A percentile compares a stretch with the other conserved stretches of the same genome.
Evolutionary conservation across 2,888 invertebrate species (phyloP).

Genomic region (Piscicola geometra): DNA sequence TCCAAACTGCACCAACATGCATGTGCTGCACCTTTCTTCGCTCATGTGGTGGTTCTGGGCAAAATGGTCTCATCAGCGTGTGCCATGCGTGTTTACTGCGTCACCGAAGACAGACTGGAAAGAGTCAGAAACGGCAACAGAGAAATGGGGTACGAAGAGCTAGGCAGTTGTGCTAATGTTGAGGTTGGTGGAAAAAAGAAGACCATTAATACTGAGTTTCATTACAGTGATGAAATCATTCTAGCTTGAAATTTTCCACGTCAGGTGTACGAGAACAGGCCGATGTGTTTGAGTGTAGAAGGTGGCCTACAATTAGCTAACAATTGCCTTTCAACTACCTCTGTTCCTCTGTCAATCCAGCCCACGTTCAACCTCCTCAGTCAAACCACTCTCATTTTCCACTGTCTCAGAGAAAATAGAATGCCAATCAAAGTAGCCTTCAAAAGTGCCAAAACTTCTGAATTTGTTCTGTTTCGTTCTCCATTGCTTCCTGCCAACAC

Average conservation of each 20-base stretch:
- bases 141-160: conserved; percentile 27
- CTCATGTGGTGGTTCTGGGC: conserved; percentile 33
- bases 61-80: conserved; percentile 4
- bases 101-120: conserved; percentile 32
- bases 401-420: conserved; percentile 36
- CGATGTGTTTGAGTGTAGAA: conserved; percentile 32
- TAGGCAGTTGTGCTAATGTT: conserved; percentile 30
- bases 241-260: too few relatives aligned
- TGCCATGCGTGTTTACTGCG: conserved; percentile 33
- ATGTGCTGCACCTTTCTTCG: conserved; percentile 35
- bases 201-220: too few relatives aligned
- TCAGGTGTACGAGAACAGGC: conserved; percentile 36
- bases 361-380: conserved; percentile 4
- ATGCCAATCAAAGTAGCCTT: conserved; percentile 28
- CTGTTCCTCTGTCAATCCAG: conserved; percentile 6
- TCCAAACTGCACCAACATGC: conserved; percentile 30
- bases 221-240: too few relatives aligned
- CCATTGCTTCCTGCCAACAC: too few relatives aligned
- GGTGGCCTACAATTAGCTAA: conserved; percentile 27
- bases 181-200: conserved; percentile 21
- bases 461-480: too few relatives aligned
- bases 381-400: conserved; percentile 32
- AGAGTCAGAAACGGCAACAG: conserved; percentile 10
- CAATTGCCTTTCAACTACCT: neutral
- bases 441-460: too few relatives aligned